Percentiles rank a stretch among this genome's conserved stretches.
phyloP scores from a whole-genome alignment of 2,113 vertebrate genomes.

The Chionodraco myersi region DNA sequence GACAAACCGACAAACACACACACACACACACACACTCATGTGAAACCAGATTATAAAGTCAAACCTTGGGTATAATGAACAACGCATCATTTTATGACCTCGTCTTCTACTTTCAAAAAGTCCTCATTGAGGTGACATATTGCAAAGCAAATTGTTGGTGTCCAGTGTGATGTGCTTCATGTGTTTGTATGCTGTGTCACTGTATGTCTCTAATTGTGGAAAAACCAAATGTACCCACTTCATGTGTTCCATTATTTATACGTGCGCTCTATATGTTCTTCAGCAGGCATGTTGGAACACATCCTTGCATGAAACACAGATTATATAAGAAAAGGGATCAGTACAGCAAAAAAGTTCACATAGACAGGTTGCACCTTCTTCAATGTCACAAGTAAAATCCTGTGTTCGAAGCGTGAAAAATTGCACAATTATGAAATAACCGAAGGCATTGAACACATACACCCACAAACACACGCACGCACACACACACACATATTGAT shows the following conservation, averaged over 20 bases:
- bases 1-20: no score
- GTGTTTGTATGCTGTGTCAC: conserved; percentile 31
- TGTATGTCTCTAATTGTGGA: conserved; percentile 38
- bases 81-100: conserved; percentile 38
- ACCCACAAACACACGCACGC: conserved; percentile 6
- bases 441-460: background rate
- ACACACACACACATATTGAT: conserved; percentile 32
- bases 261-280: background rate
- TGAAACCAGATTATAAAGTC: conserved; percentile 38
- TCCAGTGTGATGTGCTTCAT: conserved; percentile 40
- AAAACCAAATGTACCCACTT: conserved; percentile 27
- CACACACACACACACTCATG: background rate
- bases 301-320: background rate
- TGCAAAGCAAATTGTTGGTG: conserved; percentile 49
- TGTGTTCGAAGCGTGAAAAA: no score
- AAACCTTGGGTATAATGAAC: conserved; percentile 64
- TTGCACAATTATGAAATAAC: conserved; percentile 6
- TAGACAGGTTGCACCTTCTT: background rate
- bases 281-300: background rate
- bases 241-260: conserved; percentile 1
- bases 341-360: background rate
- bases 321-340: background rate
- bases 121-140: conserved; percentile 66
- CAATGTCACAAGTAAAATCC: conserved; percentile 1
- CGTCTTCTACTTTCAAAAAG: conserved; percentile 30